Base-by-base conservation (phyloP, 2,113 vertebrate species). In the Hypomesus transpacificus region DNA sequence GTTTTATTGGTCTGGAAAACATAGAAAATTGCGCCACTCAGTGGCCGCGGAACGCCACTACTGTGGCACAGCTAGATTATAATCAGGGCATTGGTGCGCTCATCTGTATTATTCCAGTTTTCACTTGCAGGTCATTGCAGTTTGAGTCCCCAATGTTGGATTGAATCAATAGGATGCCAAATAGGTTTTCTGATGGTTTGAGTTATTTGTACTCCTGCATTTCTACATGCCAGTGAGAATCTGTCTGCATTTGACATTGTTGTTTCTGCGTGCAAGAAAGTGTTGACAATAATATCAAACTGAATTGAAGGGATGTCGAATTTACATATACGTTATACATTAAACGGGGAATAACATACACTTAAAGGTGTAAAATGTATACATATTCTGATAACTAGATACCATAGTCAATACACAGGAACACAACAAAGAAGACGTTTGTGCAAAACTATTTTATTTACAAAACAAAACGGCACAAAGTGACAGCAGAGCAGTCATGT, bases 381-480 rank as follows among this genome's bases (percentile, higher is more conserved):
- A 2, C 39, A 46, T 46, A 11, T 9, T 46, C 9, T 46, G 9
- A 46, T 46, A 46, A 9, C 11, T 13, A 46, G 39, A 46, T 13
- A 46, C 39, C 39, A 13, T 46, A 61, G 22, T 61, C 59, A 61
- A 21, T 16, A 63, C 17, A 46, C 63, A 65, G 17, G n/a, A 50
- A 65, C 63, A 50, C 70, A 46, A 46, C 39, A 56, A 56, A 65
- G 69, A 56, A 65, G 69, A 92, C 89, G 90, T 92, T 95, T 98
- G 95, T 99, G 95, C 94, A 99, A 98, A 98, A 97, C 94, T 95
- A 96, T 83, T 95, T 89, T 98, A 99, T 99, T 98, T 99, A 98
- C 96, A 98, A 94, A 94, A 87, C 87, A 86, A 90, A 95, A 97
- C 96, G 95, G 95, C 96, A 97, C 95, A 94, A 93, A 94, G 92